Base-by-base conservation (phyloP, 2,113 vertebrate genomes). In the Cololabis saira region DNA sequence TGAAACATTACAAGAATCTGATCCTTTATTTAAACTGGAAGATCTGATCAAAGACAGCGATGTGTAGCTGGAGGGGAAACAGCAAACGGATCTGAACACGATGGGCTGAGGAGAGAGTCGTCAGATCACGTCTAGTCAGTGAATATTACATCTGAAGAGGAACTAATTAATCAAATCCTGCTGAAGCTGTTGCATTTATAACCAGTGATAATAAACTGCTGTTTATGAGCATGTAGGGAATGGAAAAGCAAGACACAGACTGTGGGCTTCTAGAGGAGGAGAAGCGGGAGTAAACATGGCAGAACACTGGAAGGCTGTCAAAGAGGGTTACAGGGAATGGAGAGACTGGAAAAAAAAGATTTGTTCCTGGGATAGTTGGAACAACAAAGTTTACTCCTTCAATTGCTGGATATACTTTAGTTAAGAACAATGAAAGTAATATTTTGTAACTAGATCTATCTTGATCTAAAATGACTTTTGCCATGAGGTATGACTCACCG, bases 131-230 rank as follows among this genome's bases (percentile, higher is more conserved):
- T 54, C 55, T 60, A 74, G 79, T 80, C 67, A 67, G 71, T 90
- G 70, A 92, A 92, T 91, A 84, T 88, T 90, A 80, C 87, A 92
- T 92, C 88, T 84, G 81, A 90, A 76, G 87, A 81, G 51, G 53
- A 63, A 73, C 87, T 89, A 82, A 92, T 91, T 92, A 90, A 88
- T 83, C 62, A 55, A 73, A 57, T 78, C 65, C 49, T 51, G 81
- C 75, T 75, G 65, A 78, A 67, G 73, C 5, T 58, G 57, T 76
- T 86, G 67, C 67, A 71, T 71, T 71, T 81, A 52, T 52, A 82
- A 79, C 59, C 6, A n/a, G 15, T 42, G 14, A 40, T 81, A 82
- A 87, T 85, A 75, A 90, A 42, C 57, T 53, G 9, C 62, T 70
- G 66, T 57, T 73, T 80, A 53, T 73, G 50, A 67, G 70, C 57